Evolutionary conservation across 2,113 vertebrate species (phyloP).

Genomic region (Illadopsis cleaveri): DNA sequence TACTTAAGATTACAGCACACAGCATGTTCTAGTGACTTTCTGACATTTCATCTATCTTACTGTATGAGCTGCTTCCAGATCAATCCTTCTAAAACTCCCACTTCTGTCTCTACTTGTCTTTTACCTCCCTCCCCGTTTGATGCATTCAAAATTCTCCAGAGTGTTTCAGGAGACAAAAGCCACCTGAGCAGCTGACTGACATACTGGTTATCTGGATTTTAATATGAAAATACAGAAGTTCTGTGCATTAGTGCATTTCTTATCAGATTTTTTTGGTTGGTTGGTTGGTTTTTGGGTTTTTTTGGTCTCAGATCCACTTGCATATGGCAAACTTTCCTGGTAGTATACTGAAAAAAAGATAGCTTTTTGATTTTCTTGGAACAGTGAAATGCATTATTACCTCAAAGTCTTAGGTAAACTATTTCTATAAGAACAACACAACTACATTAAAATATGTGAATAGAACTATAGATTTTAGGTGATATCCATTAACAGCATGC

Average conservation of each 20-base stretch:
- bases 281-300: no score
- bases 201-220: not conserved
- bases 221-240: not conserved
- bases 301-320: not conserved
- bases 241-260: not conserved
- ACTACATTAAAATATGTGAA: not conserved
- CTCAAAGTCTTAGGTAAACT: not conserved
- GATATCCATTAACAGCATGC: not conserved
- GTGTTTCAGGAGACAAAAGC: conserved; percentile 13
- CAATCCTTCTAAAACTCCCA: conserved; percentile 34
- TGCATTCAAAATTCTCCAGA: not conserved
- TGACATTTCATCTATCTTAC: conserved; percentile 53
- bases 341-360: not conserved
- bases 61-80: conserved; percentile 35
- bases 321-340: not conserved
- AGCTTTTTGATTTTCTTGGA: not conserved
- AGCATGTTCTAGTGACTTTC: conserved; percentile 56
- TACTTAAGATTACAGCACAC: conserved; percentile 51
- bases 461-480: not conserved
- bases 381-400: not conserved
- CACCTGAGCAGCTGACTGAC: not conserved
- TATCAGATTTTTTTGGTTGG: not conserved
- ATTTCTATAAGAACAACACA: not conserved
- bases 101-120: conserved; percentile 43
- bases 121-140: conserved; percentile 1